Conservation (phyloP, 2,888 invertebrate species). For the Reticulitermes lucifugus region DNA sequence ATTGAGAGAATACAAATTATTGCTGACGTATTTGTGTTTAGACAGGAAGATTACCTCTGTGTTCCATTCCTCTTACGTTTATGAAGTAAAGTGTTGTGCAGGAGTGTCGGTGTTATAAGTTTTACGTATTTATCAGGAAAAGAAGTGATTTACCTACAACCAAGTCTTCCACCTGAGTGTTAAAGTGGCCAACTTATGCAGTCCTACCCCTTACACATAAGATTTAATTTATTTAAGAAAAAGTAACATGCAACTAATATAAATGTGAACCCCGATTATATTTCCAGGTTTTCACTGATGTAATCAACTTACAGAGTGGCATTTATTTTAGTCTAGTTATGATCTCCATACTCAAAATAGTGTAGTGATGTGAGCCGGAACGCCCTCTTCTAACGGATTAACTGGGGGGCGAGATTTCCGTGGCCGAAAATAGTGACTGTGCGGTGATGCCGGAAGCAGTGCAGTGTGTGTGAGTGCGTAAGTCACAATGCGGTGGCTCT, state of each 20-base stretch:
- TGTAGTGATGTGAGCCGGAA: slow-evolving; percentile 17
- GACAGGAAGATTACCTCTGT: background rate
- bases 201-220: background rate
- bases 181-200: slow-evolving; percentile 9
- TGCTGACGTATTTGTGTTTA: background rate
- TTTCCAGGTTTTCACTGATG: background rate
- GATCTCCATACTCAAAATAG: background rate
- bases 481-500: background rate
- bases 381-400: background rate
- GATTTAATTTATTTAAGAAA: background rate
- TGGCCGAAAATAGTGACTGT: background rate
- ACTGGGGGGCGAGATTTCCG: background rate
- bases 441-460: background rate
- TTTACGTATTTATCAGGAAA: background rate
- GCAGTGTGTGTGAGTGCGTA: background rate
- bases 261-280: slow-evolving; percentile 20
- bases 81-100: background rate
- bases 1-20: background rate
- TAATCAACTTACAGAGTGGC: background rate
- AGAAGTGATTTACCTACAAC: background rate
- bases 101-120: background rate
- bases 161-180: slow-evolving; percentile 7
- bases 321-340: background rate
- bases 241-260: background rate
- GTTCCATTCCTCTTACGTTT: background rate